A percentile compares a stretch with the other conserved stretches of the same genome.
phyloP scores from a whole-genome alignment of 2,888 invertebrate species.

The Girardia tigrina region DNA sequence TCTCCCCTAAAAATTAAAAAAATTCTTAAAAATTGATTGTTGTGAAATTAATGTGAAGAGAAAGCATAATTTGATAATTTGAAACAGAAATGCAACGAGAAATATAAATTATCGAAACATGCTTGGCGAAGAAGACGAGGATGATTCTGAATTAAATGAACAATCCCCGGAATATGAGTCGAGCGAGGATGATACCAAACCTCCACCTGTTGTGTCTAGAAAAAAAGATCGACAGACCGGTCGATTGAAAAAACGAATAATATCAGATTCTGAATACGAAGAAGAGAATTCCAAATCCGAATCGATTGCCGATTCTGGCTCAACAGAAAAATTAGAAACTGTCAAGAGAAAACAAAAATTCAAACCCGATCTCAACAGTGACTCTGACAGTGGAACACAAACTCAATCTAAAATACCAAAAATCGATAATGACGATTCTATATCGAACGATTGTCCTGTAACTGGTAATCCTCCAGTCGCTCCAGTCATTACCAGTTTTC shows the following conservation, averaged over 20 bases:
- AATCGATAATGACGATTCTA: not conserved
- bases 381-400: not conserved
- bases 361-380: conserved; percentile 17
- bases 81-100: not conserved
- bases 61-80: too few species aligned
- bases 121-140: not conserved
- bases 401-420: not conserved
- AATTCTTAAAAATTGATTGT: too few species aligned
- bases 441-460: not conserved
- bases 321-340: not conserved
- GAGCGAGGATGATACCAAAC: not conserved
- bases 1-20: too few species aligned
- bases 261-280: conserved; percentile 2
- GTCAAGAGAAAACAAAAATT: not conserved
- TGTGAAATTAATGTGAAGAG: too few species aligned
- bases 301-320: not conserved
- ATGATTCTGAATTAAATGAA: not conserved
- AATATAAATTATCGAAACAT: conserved; percentile 6
- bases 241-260: not conserved
- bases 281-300: not conserved
- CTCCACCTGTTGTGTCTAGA: not conserved
- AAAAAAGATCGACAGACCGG: not conserved
- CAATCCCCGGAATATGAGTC: not conserved
- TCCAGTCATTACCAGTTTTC: not conserved
- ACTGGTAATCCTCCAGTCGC: not conserved